phyloP scores from a whole-genome alignment of 2,888 invertebrate species.

The Oscheius myriophilus region DNA sequence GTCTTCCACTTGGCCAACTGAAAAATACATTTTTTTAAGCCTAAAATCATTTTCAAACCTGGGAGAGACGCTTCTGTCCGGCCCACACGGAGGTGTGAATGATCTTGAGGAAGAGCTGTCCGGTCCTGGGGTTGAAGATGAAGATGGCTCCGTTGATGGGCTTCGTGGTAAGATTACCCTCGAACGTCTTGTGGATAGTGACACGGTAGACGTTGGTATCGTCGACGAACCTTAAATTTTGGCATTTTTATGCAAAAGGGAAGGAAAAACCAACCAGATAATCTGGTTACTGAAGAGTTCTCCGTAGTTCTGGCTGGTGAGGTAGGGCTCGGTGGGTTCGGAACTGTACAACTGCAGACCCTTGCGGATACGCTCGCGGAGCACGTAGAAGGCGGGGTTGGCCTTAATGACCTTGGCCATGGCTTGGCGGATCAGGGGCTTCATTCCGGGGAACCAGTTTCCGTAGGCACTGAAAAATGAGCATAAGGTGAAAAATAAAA shows the following conservation, averaged over 20 bases:
- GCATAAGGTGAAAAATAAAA: not conserved
- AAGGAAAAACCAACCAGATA: conserved; percentile 84
- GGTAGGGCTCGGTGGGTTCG: conserved; percentile 97
- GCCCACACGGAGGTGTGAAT: conserved; percentile 99
- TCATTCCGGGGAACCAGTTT: conserved; percentile 99
- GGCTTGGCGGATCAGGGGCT: conserved; percentile 86
- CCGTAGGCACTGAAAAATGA: conserved; percentile 84
- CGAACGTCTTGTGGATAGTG: conserved; percentile 99
- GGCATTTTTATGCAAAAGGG: not conserved
- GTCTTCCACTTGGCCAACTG: conserved; percentile 98
- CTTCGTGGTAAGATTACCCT: conserved; percentile 97
- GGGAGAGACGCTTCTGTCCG: conserved; percentile 98
- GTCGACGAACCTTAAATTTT: conserved; percentile 86
- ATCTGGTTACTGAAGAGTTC: conserved; percentile 99
- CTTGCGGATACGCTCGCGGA: conserved; percentile 96
- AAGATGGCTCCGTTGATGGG: conserved; percentile 99
- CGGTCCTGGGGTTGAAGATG: conserved; percentile 98
- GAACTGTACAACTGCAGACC: conserved; percentile 94
- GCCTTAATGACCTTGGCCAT: conserved; percentile 99
- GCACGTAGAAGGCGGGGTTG: conserved; percentile 95
- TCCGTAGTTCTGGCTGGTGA: conserved; percentile 98
- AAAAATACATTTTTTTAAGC: conserved; percentile 9
- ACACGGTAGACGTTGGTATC: conserved; percentile 99
- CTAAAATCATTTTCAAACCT: conserved; percentile 74
- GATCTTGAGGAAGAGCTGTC: conserved; percentile 95